Evolutionary conservation across 1,140 invertebrate species (phyloP).

Genomic region (Cotesia glomerata): DNA sequence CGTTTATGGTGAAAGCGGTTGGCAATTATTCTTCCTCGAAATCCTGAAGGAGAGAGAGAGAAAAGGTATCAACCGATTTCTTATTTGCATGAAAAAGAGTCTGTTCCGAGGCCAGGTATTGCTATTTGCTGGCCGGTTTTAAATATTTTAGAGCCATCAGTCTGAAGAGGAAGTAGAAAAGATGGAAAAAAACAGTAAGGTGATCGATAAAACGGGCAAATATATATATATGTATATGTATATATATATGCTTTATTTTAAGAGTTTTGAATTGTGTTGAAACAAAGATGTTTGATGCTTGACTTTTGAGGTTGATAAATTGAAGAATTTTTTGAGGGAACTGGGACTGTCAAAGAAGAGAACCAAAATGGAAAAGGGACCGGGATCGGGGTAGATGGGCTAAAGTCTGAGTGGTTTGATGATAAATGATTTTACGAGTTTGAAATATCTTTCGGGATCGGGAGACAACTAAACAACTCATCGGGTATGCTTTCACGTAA

Average conservation of each 20-base stretch:
- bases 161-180: not conserved
- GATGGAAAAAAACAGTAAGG: not conserved
- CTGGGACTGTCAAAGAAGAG: not conserved
- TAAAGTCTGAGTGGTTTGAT: not conserved
- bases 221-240: not conserved
- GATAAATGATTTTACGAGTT: not conserved
- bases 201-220: not conserved
- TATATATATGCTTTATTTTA: not conserved
- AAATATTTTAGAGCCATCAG: not conserved
- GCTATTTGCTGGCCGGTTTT: not conserved
- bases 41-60: constrained; percentile 2
- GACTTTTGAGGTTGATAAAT: not conserved
- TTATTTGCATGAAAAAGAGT: constrained; percentile 27
- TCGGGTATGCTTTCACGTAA: constrained; percentile 47
- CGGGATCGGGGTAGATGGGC: not conserved
- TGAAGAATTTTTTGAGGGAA: not conserved
- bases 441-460: not conserved
- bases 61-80: constrained; percentile 21
- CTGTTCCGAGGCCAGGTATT: constrained; percentile 3
- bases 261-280: no score
- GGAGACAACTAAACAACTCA: not conserved
- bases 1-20: constrained; percentile 1
- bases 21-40: constrained; percentile 19
- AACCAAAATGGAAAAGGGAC: constrained; percentile 1
- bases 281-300: no score